Percentiles rank a stretch among this genome's conserved stretches.
Conservation (phyloP, 2,888 invertebrate species). For the Actias luna region DNA sequence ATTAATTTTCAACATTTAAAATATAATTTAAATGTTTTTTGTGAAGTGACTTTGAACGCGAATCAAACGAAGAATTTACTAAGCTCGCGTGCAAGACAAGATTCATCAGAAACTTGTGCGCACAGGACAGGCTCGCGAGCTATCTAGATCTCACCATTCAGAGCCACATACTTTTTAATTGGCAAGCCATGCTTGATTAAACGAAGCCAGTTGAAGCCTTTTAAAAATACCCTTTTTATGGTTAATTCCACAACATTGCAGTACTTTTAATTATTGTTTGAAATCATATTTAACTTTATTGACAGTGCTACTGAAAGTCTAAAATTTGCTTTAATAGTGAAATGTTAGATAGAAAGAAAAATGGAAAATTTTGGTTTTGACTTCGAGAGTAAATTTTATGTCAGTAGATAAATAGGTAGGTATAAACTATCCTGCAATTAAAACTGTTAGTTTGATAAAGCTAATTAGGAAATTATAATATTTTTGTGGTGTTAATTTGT, state of each 20-base stretch:
- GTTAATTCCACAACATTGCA: background rate
- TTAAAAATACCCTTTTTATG: background rate
- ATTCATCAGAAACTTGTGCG: constrained; percentile 46
- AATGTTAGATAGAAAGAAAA: too few species aligned
- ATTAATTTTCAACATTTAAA: constrained; percentile 50
- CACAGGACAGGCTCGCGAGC: constrained; percentile 39
- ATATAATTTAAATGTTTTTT: constrained; percentile 16
- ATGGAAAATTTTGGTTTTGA: too few species aligned
- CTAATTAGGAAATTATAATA: too few species aligned
- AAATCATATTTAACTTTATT: background rate
- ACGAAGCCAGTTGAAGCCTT: background rate
- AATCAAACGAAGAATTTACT: constrained; percentile 37
- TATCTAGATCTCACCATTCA: constrained; percentile 64
- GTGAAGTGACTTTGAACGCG: constrained; percentile 8
- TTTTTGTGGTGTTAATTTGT: too few species aligned
- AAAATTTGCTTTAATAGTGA: too few species aligned
- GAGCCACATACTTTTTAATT: constrained; percentile 61
- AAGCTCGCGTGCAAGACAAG: constrained; percentile 58
- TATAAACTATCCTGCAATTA: too few species aligned
- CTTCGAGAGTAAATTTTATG: too few species aligned
- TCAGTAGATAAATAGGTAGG: too few species aligned
- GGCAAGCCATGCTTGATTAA: constrained; percentile 55
- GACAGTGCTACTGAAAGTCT: background rate
- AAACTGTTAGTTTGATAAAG: too few species aligned
- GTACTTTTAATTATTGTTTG: background rate